phyloP scores from a whole-genome alignment of 2,888 invertebrate genomes.

The Melanostoma scalare region DNA sequence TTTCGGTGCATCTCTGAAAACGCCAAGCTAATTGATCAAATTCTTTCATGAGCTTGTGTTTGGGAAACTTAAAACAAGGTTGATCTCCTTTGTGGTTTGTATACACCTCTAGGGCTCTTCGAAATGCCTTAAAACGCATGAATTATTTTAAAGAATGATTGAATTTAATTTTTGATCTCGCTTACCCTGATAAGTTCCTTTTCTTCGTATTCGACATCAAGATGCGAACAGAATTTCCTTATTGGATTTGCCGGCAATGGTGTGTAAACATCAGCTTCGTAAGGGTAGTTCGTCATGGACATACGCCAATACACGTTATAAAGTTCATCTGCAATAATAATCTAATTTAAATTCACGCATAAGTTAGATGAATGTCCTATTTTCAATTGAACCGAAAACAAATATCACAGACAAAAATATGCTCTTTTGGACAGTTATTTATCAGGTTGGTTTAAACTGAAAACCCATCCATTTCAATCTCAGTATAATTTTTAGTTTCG shows the following conservation, averaged over 20 bases:
- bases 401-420: no score
- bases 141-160: background rate
- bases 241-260: constrained; percentile 94
- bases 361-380: no score
- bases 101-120: constrained; percentile 29
- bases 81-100: constrained; percentile 17
- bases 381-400: no score
- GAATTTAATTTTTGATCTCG: background rate
- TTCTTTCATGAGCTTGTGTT: background rate
- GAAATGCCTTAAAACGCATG: constrained; percentile 24
- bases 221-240: constrained; percentile 83
- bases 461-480: no score
- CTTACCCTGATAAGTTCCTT: constrained; percentile 38
- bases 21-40: constrained; percentile 8
- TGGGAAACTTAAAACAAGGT: constrained; percentile 27
- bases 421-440: no score
- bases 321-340: constrained; percentile 84
- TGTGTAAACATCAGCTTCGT: constrained; percentile 90
- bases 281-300: constrained; percentile 98
- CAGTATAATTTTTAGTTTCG: no score
- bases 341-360: background rate
- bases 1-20: constrained; percentile 41
- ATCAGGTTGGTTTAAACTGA: no score
- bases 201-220: constrained; percentile 19
- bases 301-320: constrained; percentile 88